Evolutionary conservation across 2,888 invertebrate genomes (phyloP), one percentile per base, ranked within the genome.

Genomic region (Nemotelus nigrinus): DNA sequence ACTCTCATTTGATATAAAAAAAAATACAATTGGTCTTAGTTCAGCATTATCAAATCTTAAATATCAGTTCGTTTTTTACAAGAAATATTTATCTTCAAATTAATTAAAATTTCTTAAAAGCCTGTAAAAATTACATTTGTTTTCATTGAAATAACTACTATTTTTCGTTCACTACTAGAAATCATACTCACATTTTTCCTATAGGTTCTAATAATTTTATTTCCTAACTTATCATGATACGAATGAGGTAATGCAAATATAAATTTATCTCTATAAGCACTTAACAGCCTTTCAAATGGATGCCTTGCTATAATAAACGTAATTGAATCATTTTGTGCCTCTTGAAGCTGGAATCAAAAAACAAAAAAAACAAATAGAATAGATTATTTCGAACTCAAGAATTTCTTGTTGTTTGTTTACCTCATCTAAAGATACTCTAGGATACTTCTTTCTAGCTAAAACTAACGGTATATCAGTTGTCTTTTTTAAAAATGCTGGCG

Each of bases 231-330:
- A 82, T 93, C 92, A 83, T 95, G 95, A 83, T 93, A 91, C 41
- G 95, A 94, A 85, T 94, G 93, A 0, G 94, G 94, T 86, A 94
- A 89, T 65, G 95, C 93, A 84, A 93, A 93, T 79, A 94, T 92
- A 82, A 97, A 91, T 88, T 95, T 95, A 85, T 95, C 95, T 82
- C 94, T 91, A 85, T 95, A 95, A 76, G 94, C 95, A 74, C 94
- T 94, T 77, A 94, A 90, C 80, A 95, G 88, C 82, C 93, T 89
- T 85, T 95, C 94, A 81, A 95, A 89, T 1, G 95, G 95, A 88
- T 95, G 94, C 81, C 95, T 89, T 5, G 93, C 94, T 80, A 95
- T 94, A 80, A 95, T 89, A 86, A 95, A 95, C 79, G 94, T 93
- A 81, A 93, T 89, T 76, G 94, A 94, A 84, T 92, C 92, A 82